Conservation (phyloP, 2,888 invertebrate genomes). For the Agriopis leucophaearia region DNA sequence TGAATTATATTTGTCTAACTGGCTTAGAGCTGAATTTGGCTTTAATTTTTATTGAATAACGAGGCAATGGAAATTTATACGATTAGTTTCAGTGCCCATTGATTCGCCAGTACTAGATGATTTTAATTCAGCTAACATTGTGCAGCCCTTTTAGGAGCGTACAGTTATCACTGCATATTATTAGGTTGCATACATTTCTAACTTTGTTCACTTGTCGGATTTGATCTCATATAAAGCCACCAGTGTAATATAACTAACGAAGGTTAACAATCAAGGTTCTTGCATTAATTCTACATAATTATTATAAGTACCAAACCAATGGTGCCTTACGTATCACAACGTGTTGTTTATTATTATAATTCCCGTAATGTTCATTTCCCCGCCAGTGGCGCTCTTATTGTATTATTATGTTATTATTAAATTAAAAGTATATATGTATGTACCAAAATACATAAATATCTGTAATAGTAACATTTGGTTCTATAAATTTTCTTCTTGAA, state of each 20-base stretch:
- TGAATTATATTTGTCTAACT: slow-evolving; percentile 29
- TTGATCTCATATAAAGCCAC: slow-evolving; percentile 84
- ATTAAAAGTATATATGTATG: slow-evolving; percentile 14
- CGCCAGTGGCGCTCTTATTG: slow-evolving; percentile 40
- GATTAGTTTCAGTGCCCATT: background rate
- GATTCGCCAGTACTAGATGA: slow-evolving; percentile 25
- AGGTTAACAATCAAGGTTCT: slow-evolving; percentile 57
- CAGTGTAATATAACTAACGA: slow-evolving; percentile 66
- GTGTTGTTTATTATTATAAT: slow-evolving; percentile 50
- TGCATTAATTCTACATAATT: slow-evolving; percentile 46
- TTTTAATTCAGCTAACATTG: slow-evolving; percentile 23
- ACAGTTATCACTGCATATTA: slow-evolving; percentile 39
- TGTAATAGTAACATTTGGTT: slow-evolving; percentile 33
- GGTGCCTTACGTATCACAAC: slow-evolving; percentile 75
- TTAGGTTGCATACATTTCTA: slow-evolving; percentile 38
- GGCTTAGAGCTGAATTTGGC: background rate
- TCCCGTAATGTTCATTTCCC: slow-evolving; percentile 46
- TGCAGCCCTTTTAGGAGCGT: slow-evolving; percentile 20
- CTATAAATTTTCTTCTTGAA: slow-evolving; percentile 25
- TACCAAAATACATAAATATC: slow-evolving; percentile 11
- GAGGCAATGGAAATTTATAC: background rate
- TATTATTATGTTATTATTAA: slow-evolving; percentile 3
- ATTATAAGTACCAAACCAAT: slow-evolving; percentile 67
- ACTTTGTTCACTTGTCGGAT: slow-evolving; percentile 67
- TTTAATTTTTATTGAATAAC: background rate